Base-by-base conservation (phyloP, 2,113 vertebrate species). In the Coregonus clupeaformis region DNA sequence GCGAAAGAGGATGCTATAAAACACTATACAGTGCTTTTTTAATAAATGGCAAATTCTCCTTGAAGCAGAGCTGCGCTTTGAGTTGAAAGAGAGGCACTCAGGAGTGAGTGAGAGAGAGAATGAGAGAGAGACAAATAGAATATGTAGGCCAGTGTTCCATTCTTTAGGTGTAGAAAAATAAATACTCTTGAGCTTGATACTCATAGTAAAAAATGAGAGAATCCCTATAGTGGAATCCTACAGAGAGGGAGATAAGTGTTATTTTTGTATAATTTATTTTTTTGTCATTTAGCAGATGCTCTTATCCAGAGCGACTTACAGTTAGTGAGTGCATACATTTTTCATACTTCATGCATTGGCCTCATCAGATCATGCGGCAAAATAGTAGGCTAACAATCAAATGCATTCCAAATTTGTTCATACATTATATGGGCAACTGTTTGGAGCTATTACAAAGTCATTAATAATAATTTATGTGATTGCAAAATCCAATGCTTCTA, bases 1-100 rank as follows among this genome's bases (percentile, higher is more conserved):
- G 47, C 27, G 6, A 68, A 75, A 78, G 72, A 83, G 57, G 18
- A 12, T 22, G 27, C 70, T 76, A 86, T 76, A 90, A 82, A 87
- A 84, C 79, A 70, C 78, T 79, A 72, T 76, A 80, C 78, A 76
- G 80, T 78, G 20, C 69, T 74, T 78, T 66, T 72, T 55, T 25
- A 86, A 86, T 87, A 88, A 92, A 91, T 91, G 89, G 85, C 83
- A 87, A 85, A 86, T 84, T 90, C 65, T 47, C 89, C 90, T 90
- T 80, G 57, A 67, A 92, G 91, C 88, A 80, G 84, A 82, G 68
- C 77, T 77, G 83, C 74, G 74, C 79, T 87, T 87, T 71, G 57
- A 75, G 84, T 78, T 85, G 86, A 88, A 89, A 87, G 86, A 80
- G 84, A 86, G 72, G 30, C 32, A 36, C 32, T 36, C 7, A 1